These are phyloP conservation scores for Maniola jurtina DNA, from an alignment of 1,140 invertebrate species.

Conservation along the genomic window DNA sequence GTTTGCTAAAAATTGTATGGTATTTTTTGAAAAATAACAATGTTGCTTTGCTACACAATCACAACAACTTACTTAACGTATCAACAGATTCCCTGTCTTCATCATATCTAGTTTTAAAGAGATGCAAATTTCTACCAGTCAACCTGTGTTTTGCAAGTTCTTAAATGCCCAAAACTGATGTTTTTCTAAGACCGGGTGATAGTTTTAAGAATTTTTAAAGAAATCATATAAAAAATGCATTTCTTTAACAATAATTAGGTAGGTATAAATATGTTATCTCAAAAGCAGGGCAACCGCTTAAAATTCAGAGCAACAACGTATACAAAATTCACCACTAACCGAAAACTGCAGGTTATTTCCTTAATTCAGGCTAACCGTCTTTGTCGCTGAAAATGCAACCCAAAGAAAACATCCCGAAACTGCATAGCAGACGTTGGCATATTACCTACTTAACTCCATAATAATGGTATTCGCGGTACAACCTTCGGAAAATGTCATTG, in stretches of 20 bases:
- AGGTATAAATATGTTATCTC: not conserved
- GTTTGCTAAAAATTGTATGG: too few relatives aligned
- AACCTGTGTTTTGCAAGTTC: too few relatives aligned
- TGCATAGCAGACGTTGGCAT: conserved; percentile 33
- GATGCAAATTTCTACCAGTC: too few relatives aligned
- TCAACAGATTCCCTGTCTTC: too few relatives aligned
- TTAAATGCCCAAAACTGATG: too few relatives aligned
- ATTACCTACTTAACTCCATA: conserved; percentile 38
- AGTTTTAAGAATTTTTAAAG: too few relatives aligned
- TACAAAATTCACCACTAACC: conserved; percentile 29
- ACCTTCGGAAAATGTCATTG: conserved; percentile 18
- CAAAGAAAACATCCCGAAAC: conserved; percentile 33
- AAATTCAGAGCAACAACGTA: conserved; percentile 15
- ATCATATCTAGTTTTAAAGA: too few relatives aligned
- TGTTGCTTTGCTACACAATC: too few relatives aligned
- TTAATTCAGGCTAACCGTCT: conserved; percentile 31
- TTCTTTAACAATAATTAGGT: not conserved
- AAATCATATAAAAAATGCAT: not conserved
- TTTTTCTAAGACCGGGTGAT: too few relatives aligned
- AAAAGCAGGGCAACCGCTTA: conserved; percentile 5
- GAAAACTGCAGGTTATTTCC: conserved; percentile 33
- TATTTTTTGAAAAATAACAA: too few relatives aligned
- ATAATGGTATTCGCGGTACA: conserved; percentile 38
- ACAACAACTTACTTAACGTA: too few relatives aligned
- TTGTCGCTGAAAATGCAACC: conserved; percentile 36